Conservation (phyloP, 2,113 vertebrate genomes). For the Toxostoma redivivum region DNA sequence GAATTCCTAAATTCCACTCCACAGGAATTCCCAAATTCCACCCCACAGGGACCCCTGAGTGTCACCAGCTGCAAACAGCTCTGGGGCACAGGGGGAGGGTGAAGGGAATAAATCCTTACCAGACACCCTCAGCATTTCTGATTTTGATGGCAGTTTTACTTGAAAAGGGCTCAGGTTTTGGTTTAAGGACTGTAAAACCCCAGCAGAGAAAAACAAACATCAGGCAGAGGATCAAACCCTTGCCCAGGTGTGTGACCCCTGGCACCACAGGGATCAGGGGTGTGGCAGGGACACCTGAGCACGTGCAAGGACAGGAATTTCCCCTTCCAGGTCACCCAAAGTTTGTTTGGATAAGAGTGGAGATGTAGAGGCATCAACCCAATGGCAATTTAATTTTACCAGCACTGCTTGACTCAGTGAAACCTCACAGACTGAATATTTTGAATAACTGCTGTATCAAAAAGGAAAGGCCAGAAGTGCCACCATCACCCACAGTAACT, state of each 20-base stretch:
- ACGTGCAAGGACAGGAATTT: neutral
- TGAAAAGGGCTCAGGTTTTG: neutral
- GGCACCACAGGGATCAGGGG: neutral
- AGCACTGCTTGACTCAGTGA: neutral
- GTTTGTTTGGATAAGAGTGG: neutral
- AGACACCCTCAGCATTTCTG: neutral
- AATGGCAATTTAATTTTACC: conserved; percentile 18
- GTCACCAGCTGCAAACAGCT: neutral
- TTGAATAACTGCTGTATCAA: conserved; percentile 57
- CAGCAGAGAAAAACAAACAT: neutral
- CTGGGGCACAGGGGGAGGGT: neutral
- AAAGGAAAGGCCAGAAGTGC: conserved; percentile 47
- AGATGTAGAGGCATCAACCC: neutral
- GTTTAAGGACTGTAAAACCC: neutral
- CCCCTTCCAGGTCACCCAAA: neutral
- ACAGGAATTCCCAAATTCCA: too few relatives aligned
- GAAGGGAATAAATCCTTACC: neutral
- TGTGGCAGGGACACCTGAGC: neutral
- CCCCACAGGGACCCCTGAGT: too few relatives aligned
- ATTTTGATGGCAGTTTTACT: neutral
- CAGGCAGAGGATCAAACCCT: neutral
- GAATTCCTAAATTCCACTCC: too few relatives aligned
- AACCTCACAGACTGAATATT: conserved; percentile 56
- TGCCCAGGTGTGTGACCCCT: neutral
- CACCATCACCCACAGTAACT: conserved; percentile 60